Percentiles rank a stretch among this genome's conserved stretches.
These are phyloP conservation scores for Gymnoscopelus microlampas DNA, from an alignment of 2,797 vertebrate species.

Conservation along the genomic window DNA sequence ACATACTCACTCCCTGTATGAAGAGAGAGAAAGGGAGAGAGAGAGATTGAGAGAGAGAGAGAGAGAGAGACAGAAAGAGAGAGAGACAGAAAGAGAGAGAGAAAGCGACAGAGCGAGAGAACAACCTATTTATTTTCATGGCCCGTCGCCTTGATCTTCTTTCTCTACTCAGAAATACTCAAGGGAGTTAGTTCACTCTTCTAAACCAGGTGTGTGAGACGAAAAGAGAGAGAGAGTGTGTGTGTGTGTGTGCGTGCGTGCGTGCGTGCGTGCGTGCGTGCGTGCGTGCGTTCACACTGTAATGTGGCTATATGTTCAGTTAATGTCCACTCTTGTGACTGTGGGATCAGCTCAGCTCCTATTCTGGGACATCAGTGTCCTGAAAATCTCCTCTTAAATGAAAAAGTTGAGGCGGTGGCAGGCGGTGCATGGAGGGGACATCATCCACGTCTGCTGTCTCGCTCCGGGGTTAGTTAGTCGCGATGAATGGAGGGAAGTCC, in stretches of 20 bases:
- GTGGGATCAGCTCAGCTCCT: conserved; percentile 43
- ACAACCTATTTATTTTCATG: conserved; percentile 46
- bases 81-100: neutral
- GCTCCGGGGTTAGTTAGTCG: conserved; percentile 39
- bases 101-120: conserved; percentile 8
- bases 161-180: conserved; percentile 39
- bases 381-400: conserved; percentile 17
- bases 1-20: conserved; percentile 34
- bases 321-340: conserved; percentile 43
- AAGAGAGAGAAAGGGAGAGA: neutral
- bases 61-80: neutral
- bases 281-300: neutral
- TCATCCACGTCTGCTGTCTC: conserved; percentile 27
- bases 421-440: conserved; percentile 10
- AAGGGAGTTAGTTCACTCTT: conserved; percentile 45
- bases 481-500: conserved; percentile 60
- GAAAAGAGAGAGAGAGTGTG: neutral
- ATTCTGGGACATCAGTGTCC: conserved; percentile 57
- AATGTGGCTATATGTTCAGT: conserved; percentile 17
- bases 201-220: conserved; percentile 45
- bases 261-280: conserved; percentile 6
- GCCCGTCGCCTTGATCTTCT: conserved; percentile 45
- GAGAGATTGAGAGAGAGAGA: neutral
- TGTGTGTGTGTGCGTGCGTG: conserved; percentile 22
- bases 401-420: conserved; percentile 13